Evolutionary conservation across 2,113 vertebrate species (phyloP), one percentile per base, ranked within the genome.

Genomic region (Hydrolagus affinis): DNA sequence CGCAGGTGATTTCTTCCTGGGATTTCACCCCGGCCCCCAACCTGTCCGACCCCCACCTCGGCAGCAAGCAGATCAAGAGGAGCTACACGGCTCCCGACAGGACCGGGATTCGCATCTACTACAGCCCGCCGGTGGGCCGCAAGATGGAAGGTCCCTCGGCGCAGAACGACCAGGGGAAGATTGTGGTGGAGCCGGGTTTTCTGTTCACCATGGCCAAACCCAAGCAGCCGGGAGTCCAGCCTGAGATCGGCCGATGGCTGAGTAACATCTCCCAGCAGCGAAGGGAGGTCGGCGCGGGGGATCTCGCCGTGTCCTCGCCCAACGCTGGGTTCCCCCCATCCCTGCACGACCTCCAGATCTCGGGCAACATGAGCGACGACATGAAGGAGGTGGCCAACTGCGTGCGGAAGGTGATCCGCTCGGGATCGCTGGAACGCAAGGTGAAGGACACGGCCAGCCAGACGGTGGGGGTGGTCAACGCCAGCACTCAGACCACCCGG

Each of bases 341-440:
- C 0, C 93, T 97, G 90, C 96, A 93, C 0, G 91, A 93, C 87
- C 91, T 99, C 66, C 96, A 97, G 90, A 98, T 99, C 86, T 96
- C 96, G 0, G 96, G 96, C 87, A 99, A 99, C 89, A 94, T 99
- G 89, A 99, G 97, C 0, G 98, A 99, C 0, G 98, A 99, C 90
- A 99, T 99, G 98, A 99, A 99, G 91, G 98, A 99, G 92, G 98
- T 98, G 93, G 98, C 97, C 88, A 99, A 98, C 90, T 98, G 96
- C 0, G 96, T 98, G 86, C 94, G 98, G 73, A 97, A 99, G 87
- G 97, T 97, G 88, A 98, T 99, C 87, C 96, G 97, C 87, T 98
- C 97, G 0, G 95, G 96, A 87, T 99, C 98, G 0, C 91, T 98
- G 83, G 98, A 99, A 91, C 96, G 97, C 88, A 98, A 97, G 85